These are phyloP conservation scores for Dicrurus megarhynchus DNA, from an alignment of 2,113 vertebrate genomes.

Conservation along the genomic window DNA sequence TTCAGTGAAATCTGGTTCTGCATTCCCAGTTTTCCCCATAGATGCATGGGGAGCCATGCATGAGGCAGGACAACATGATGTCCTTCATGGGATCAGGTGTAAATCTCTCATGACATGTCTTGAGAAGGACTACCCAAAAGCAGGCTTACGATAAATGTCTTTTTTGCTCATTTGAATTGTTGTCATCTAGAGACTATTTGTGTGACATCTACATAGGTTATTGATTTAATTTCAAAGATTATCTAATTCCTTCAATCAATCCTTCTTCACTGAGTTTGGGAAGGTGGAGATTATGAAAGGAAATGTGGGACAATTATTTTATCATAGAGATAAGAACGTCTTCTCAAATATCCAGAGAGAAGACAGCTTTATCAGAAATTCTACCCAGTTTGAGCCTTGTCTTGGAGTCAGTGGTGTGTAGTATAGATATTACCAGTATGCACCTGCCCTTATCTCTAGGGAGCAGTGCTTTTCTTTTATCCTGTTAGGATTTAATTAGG, in stretches of 20 bases:
- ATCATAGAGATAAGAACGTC: background rate
- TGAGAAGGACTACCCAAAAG: background rate
- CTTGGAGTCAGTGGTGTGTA: background rate
- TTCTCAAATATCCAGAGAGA: background rate
- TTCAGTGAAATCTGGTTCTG: background rate
- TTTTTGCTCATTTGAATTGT: background rate
- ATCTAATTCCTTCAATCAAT: background rate
- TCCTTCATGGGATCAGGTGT: background rate
- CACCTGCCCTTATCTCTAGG: background rate
- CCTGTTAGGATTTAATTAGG: conserved; percentile 13
- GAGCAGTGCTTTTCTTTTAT: background rate
- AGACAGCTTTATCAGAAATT: background rate
- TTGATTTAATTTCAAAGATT: background rate
- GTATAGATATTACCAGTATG: background rate
- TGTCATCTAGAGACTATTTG: background rate
- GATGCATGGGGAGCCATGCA: background rate
- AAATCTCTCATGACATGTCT: background rate
- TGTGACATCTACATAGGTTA: background rate
- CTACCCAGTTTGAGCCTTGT: background rate
- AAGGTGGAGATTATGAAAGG: background rate
- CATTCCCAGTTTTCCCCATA: background rate
- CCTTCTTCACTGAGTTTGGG: background rate
- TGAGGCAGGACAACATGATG: background rate
- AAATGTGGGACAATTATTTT: background rate
- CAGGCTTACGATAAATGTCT: background rate